Percentiles rank a stretch among this genome's conserved stretches.
phyloP scores from a whole-genome alignment of 2,888 invertebrate species.

The Harpalus rubripes region DNA sequence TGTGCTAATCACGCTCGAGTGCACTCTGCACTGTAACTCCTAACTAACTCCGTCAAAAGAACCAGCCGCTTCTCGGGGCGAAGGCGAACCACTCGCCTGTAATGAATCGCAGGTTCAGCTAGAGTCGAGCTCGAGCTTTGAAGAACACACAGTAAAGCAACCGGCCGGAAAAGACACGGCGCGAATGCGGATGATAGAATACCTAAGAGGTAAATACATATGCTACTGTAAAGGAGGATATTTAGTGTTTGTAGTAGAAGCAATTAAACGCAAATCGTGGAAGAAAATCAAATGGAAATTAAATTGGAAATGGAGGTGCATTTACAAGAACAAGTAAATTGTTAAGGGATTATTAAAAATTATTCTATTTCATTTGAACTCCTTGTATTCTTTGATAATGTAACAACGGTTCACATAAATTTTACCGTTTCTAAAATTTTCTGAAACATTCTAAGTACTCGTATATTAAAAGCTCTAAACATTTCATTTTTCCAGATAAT shows the following conservation, averaged over 20 bases:
- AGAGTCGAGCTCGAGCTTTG: neutral
- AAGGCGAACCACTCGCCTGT: constrained; percentile 30
- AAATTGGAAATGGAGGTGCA: neutral
- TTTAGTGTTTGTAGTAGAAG: neutral
- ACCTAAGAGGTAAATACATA: neutral
- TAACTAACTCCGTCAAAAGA: constrained; percentile 49
- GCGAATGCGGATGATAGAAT: constrained; percentile 1
- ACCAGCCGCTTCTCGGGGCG: constrained; percentile 29
- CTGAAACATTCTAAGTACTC: too few species aligned
- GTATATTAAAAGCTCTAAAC: too few species aligned
- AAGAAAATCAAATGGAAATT: neutral
- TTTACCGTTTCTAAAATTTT: too few species aligned
- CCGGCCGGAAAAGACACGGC: constrained; percentile 3
- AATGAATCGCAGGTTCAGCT: constrained; percentile 41
- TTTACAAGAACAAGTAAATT: too few species aligned
- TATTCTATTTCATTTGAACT: too few species aligned
- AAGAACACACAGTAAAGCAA: neutral
- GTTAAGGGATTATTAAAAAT: too few species aligned
- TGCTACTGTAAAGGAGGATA: neutral
- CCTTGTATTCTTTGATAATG: too few species aligned
- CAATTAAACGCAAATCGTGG: neutral
- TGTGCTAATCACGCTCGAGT: neutral
- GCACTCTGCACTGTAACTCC: neutral
- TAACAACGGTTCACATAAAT: too few species aligned
- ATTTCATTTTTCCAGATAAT: too few species aligned